phyloP scores from a whole-genome alignment of 2,797 vertebrate species.

The Vespertilio murinus region DNA sequence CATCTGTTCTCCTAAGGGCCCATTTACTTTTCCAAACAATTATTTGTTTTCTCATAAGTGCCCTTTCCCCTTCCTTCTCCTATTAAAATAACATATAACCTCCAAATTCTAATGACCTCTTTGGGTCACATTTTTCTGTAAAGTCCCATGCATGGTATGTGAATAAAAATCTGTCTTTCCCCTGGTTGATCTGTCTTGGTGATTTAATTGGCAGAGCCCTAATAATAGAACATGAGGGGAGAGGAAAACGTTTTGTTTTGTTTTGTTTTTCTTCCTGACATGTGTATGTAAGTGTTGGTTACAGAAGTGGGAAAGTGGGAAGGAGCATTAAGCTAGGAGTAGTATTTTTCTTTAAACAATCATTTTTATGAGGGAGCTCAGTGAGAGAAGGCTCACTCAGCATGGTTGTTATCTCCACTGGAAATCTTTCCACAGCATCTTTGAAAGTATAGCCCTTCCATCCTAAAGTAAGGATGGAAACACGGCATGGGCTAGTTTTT shows the following conservation, averaged over 20 bases:
- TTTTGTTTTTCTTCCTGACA: neutral
- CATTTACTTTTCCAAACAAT: neutral
- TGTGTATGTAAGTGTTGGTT: neutral
- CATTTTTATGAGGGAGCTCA: neutral
- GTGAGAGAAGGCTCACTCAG: neutral
- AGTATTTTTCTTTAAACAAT: constrained; percentile 18
- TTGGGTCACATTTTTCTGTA: neutral
- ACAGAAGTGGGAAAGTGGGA: neutral
- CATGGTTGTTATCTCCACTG: neutral
- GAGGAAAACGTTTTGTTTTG: neutral
- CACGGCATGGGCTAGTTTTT: neutral
- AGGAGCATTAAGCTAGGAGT: neutral
- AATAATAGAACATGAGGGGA: neutral
- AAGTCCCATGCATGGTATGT: neutral
- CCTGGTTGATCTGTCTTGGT: neutral
- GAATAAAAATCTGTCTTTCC: neutral
- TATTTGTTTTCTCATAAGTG: neutral
- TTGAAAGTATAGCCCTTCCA: neutral
- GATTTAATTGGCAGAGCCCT: neutral
- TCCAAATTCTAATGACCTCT: neutral
- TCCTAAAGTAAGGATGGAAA: neutral
- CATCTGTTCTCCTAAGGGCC: neutral
- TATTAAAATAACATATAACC: neutral
- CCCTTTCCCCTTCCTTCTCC: neutral
- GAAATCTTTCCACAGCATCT: neutral